Conservation (phyloP, 2,113 vertebrate genomes). For the Globicephala melas region DNA sequence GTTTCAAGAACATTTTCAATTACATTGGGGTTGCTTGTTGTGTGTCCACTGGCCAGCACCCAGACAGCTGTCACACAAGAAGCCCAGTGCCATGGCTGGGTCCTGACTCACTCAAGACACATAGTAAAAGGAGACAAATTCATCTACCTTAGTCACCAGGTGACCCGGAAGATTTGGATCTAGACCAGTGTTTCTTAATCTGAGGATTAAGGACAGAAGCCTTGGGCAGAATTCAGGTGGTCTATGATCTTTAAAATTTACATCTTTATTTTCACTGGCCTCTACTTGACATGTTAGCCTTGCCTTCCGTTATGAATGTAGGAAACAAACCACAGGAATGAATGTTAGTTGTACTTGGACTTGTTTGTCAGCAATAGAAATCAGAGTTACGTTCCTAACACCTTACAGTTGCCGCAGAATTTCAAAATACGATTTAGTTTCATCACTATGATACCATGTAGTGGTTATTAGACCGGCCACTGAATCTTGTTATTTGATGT, state of each 20-base stretch:
- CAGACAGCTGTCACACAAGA: background rate
- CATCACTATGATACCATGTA: background rate
- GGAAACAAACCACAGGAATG: background rate
- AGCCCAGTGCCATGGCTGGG: background rate
- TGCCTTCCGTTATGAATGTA: background rate
- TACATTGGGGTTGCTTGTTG: background rate
- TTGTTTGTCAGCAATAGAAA: background rate
- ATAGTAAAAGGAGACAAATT: fast-evolving
- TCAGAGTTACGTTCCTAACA: background rate
- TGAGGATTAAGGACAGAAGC: background rate
- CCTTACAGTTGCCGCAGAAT: background rate
- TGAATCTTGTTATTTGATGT: background rate
- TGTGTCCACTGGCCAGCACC: background rate
- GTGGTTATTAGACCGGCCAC: background rate
- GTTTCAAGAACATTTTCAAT: background rate
- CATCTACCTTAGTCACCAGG: background rate
- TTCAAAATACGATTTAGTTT: background rate
- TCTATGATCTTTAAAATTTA: background rate
- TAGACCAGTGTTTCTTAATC: background rate
- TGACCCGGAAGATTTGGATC: background rate
- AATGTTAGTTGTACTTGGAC: background rate
- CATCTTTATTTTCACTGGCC: background rate
- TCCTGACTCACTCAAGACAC: background rate
- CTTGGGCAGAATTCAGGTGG: background rate
- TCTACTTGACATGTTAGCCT: background rate